A percentile compares a stretch with the other conserved stretches of the same genome.
phyloP scores from a whole-genome alignment of 2,113 vertebrate species.

The Nycticebus coucang region DNA sequence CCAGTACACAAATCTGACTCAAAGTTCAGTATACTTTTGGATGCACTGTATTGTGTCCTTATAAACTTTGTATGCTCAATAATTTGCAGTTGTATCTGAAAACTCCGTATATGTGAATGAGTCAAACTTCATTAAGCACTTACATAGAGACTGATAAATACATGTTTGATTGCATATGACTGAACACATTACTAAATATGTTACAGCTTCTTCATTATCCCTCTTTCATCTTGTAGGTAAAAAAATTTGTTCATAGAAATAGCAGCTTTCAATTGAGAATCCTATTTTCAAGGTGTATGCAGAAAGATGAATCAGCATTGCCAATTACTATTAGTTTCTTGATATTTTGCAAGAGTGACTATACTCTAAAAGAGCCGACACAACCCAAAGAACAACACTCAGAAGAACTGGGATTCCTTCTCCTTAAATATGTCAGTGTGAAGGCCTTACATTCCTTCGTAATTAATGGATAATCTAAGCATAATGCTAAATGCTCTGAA shows the following conservation, averaged over 20 bases:
- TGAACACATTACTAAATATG: not conserved
- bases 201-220: not conserved
- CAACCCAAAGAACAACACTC: not conserved
- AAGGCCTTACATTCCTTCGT: not conserved
- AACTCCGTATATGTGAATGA: not conserved
- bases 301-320: not conserved
- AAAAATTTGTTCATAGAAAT: not conserved
- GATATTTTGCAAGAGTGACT: not conserved
- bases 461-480: not conserved
- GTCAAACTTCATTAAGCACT: not conserved
- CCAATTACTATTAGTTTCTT: not conserved
- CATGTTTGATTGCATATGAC: not conserved
- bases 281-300: not conserved
- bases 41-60: not conserved
- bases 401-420: not conserved
- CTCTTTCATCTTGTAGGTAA: not conserved
- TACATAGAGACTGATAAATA: not conserved
- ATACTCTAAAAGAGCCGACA: not conserved
- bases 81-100: not conserved
- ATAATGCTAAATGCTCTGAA: not conserved
- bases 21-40: not conserved
- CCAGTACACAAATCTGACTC: not conserved
- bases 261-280: not conserved
- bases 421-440: not conserved
- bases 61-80: not conserved